Evolutionary conservation across 1,140 invertebrate genomes (phyloP).

Genomic region (Phymastichus coffea): DNA sequence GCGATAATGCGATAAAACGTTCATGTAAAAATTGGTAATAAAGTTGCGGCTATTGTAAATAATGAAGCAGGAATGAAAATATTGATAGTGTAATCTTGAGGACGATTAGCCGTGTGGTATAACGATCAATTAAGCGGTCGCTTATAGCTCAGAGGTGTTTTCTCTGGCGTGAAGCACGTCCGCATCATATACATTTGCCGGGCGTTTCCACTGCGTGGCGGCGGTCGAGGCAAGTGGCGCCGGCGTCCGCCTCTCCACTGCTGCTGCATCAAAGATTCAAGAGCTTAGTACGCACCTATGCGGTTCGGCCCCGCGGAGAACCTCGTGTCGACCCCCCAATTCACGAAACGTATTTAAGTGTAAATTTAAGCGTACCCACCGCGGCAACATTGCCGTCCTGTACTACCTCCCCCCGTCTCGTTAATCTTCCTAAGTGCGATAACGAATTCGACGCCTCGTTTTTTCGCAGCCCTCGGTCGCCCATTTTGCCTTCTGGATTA

Average conservation of each 20-base stretch:
- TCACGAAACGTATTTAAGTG: no score
- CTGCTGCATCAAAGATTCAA: slow-evolving; percentile 48
- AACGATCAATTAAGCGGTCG: slow-evolving; percentile 9
- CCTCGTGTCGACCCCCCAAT: slow-evolving; percentile 7
- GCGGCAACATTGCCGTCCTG: no score
- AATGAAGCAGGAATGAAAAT: neutral
- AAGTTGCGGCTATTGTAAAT: neutral
- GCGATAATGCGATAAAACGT: no score
- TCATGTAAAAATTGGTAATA: no score
- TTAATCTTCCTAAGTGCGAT: neutral
- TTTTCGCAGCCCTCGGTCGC: no score
- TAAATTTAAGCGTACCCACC: no score
- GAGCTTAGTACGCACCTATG: slow-evolving; percentile 40
- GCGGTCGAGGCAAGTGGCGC: slow-evolving; percentile 29
- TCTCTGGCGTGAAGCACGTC: neutral
- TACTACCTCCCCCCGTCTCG: slow-evolving; percentile 5
- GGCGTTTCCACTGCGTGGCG: slow-evolving; percentile 3
- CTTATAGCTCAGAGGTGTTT: neutral
- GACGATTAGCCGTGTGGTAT: neutral
- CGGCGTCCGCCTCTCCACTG: no score
- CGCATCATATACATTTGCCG: slow-evolving; percentile 4
- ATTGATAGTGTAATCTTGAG: neutral
- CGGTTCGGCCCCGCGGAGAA: slow-evolving; percentile 24
- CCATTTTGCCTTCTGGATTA: no score
- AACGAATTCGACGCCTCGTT: neutral